phyloP scores from a whole-genome alignment of 2,113 vertebrate species.

The Phaetusa simplex region DNA sequence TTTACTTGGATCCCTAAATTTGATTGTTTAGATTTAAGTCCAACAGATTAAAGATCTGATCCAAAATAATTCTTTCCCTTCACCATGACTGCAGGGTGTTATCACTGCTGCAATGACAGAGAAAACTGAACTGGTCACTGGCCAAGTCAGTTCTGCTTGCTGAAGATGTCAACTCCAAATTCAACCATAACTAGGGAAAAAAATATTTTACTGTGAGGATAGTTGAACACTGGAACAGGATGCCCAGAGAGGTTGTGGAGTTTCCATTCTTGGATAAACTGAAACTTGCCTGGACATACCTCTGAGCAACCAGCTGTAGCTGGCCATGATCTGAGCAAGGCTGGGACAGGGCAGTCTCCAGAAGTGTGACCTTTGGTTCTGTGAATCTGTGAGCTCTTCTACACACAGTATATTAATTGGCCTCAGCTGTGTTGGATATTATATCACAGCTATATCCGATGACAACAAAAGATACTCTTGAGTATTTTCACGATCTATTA shows the following conservation, averaged over 20 bases:
- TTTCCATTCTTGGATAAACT: neutral
- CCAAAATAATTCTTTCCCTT: neutral
- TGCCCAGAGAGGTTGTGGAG: neutral
- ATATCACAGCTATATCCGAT: rapidly evolving
- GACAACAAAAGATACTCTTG: neutral
- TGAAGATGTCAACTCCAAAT: neutral
- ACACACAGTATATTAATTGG: neutral
- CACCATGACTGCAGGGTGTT: neutral
- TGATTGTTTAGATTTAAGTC: neutral
- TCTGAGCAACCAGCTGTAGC: neutral
- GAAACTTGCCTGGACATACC: neutral
- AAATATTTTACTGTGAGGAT: neutral
- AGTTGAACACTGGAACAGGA: neutral
- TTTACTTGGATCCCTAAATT: neutral
- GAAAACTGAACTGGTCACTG: neutral
- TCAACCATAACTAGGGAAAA: neutral
- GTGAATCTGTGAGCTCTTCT: neutral
- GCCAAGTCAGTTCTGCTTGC: neutral
- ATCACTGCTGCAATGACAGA: neutral
- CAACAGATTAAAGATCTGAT: neutral
- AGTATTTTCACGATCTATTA: neutral
- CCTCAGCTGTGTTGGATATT: neutral
- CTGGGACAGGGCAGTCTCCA: neutral
- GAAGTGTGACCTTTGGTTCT: neutral
- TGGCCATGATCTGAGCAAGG: neutral